Conservation (phyloP, 64 coral and sea anemone genomes). For the Dendronephthya gigantea region DNA sequence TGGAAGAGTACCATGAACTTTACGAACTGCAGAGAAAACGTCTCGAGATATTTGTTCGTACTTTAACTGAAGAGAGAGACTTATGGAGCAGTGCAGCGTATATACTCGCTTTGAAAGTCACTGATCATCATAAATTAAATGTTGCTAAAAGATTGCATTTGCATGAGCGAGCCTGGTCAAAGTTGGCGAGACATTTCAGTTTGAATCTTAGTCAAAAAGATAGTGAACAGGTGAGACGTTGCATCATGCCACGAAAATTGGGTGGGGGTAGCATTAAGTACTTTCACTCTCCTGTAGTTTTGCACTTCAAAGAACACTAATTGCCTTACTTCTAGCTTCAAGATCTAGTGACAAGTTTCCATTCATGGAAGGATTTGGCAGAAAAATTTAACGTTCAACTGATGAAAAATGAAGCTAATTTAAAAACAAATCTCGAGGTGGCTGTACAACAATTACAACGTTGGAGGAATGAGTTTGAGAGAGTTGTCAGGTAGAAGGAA, state of each 20-base stretch:
- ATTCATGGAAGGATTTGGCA: constrained; percentile 64
- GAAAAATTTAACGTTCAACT: constrained; percentile 63
- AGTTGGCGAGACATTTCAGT: constrained; percentile 76
- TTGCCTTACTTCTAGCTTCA: constrained; percentile 44
- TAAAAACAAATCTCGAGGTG: constrained; percentile 48
- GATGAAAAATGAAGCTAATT: constrained; percentile 45
- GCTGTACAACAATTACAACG: constrained; percentile 45
- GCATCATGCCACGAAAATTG: no score
- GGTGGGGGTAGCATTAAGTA: no score
- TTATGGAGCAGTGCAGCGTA: constrained; percentile 88
- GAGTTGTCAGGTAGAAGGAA: constrained; percentile 69
- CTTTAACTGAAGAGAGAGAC: constrained; percentile 81
- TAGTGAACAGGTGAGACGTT: constrained; percentile 66
- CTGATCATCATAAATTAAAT: constrained; percentile 72
- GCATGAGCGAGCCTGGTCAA: constrained; percentile 90
- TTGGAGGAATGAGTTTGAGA: constrained; percentile 75
- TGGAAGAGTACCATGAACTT: constrained; percentile 84
- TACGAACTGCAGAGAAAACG: constrained; percentile 92
- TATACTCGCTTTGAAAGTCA: constrained; percentile 77
- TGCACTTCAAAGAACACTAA: no score
- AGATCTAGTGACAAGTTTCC: constrained; percentile 51
- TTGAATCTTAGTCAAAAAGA: constrained; percentile 84
- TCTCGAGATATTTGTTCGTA: constrained; percentile 47
- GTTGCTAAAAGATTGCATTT: constrained; percentile 90
- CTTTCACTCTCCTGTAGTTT: no score